Base-by-base conservation (phyloP, 2,888 invertebrate species). In the Eurytoma californica region DNA sequence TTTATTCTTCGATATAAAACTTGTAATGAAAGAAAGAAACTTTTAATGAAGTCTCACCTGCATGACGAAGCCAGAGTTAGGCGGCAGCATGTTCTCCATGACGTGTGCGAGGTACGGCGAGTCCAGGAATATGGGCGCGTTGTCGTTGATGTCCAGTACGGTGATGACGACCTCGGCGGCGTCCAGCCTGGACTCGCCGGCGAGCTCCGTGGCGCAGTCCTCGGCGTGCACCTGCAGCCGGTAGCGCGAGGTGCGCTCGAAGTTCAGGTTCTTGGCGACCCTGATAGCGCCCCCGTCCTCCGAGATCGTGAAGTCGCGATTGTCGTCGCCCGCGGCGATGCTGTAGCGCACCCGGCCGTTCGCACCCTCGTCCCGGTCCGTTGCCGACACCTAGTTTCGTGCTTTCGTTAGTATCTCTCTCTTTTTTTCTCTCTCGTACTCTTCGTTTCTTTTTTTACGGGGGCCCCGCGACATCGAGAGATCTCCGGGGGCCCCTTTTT, bases 81-180 rank as follows among this genome's bases (percentile, higher is more conserved):
- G 95, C 77, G 96, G 95, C 82, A 96, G 93, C 86, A 96, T 94
- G 90, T 97, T 97, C 91, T 98, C 98, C 95, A 97, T 96, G 78
- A 98, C 97, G 89, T 96, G 95, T 4, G 97, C 97, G 87, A 97
- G 92, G 91, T 97, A 98, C 0, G 98, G 98, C n/a, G 97, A 97
- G 91, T 98, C 96, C 84, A 97, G 91, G 91, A 98, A 98, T 63
- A 96, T 95, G 63, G 98, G 98, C 49, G 95, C 95, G 88, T 97
- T 97, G 91, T 98, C 98, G 91, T 98, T 98, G 87, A 97, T 95
- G 91, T 98, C 97, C 83, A 95, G 94, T 73, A 98, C 95, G 77
- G 94, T 93, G 86, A 98, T 96, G 81, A 95, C 94, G 84, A 97
- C 93, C 90, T 95, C 95, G 84, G 94, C 96, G 77, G 94, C 95